phyloP scores from a whole-genome alignment of 2,113 vertebrate species.

The Amblyopsis rosae region DNA sequence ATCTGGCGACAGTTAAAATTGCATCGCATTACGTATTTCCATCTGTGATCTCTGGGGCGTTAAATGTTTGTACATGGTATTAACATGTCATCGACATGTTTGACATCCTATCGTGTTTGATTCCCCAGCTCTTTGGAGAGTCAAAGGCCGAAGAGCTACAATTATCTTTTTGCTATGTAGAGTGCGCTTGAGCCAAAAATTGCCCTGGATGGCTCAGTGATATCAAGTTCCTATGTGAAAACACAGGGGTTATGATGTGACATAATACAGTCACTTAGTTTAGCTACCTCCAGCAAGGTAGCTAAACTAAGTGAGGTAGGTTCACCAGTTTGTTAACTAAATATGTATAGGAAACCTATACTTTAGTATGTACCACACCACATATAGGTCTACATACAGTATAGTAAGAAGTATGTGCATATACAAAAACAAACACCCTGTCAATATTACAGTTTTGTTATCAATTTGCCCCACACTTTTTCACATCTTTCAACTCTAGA shows the following conservation, averaged over 20 bases:
- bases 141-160: slow-evolving; percentile 59
- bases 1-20: slow-evolving; percentile 38
- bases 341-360: no score
- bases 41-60: slow-evolving; percentile 62
- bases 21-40: slow-evolving; percentile 44
- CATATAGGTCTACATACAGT: no score
- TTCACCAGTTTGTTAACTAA: no score
- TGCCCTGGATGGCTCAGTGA: slow-evolving; percentile 65
- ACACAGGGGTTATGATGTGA: slow-evolving; percentile 23
- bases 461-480: no score
- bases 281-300: no score
- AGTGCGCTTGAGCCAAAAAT: slow-evolving; percentile 70
- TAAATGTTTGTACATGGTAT: slow-evolving; percentile 71
- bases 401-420: no score
- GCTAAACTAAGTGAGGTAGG: no score
- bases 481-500: no score
- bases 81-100: slow-evolving; percentile 69
- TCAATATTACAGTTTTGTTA: no score
- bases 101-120: slow-evolving; percentile 61
- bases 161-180: slow-evolving; percentile 72
- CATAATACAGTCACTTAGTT: no score
- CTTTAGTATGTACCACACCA: no score
- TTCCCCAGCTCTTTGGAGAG: slow-evolving; percentile 56
- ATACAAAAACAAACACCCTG: no score
- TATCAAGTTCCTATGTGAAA: slow-evolving; percentile 72